phyloP scores from a whole-genome alignment of 2,797 vertebrate genomes.

The Rhinogobio ventralis region DNA sequence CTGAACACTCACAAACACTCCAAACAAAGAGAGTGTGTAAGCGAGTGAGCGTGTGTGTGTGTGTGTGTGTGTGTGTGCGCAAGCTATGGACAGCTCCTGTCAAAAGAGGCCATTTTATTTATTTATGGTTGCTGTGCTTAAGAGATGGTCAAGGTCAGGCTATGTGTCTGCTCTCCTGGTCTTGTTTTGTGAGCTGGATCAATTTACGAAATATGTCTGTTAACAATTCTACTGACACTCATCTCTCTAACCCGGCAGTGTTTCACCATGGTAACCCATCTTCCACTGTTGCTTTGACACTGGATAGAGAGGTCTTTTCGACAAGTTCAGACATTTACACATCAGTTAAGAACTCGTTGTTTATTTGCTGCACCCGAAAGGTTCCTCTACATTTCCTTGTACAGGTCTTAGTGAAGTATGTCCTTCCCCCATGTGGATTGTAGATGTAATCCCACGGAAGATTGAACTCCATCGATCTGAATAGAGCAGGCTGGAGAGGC shows the following conservation, averaged over 20 bases:
- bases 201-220: constrained; percentile 84
- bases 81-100: constrained; percentile 77
- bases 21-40: constrained; percentile 69
- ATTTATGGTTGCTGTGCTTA: constrained; percentile 83
- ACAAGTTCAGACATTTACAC: constrained; percentile 52
- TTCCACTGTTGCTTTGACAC: constrained; percentile 50
- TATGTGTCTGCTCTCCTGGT: constrained; percentile 75
- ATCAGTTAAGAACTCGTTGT: constrained; percentile 44
- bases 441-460: constrained; percentile 58
- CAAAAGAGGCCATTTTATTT: constrained; percentile 77
- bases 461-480: constrained; percentile 61
- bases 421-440: constrained; percentile 37
- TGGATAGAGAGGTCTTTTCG: constrained; percentile 53
- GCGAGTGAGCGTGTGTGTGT: constrained; percentile 1
- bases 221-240: constrained; percentile 76
- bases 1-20: constrained; percentile 75
- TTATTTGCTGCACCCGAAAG: constrained; percentile 62
- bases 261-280: constrained; percentile 73
- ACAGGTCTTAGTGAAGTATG: neutral
- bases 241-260: constrained; percentile 35
- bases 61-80: constrained; percentile 62
- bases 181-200: constrained; percentile 79
- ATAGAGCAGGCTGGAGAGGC: constrained; percentile 51
- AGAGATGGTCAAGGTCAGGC: constrained; percentile 84
- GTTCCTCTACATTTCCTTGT: constrained; percentile 58